These are phyloP conservation scores for Psilanteris sp. DNA, from an alignment of 1,140 invertebrate species.

Conservation along the genomic window DNA sequence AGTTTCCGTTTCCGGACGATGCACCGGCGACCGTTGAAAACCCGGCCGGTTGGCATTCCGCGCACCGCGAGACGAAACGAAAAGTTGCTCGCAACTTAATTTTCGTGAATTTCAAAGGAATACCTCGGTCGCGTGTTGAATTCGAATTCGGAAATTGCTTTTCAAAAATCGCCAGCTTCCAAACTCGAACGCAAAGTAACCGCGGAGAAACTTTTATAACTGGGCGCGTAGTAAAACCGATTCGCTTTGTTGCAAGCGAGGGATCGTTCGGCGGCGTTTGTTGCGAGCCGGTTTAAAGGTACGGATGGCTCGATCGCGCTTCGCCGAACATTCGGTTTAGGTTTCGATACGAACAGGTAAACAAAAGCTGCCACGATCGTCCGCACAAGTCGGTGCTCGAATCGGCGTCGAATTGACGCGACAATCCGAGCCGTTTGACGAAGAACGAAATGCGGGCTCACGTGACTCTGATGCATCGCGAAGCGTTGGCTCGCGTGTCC, in stretches of 20 bases:
- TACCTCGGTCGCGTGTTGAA: background rate
- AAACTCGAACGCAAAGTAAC: conserved; percentile 5
- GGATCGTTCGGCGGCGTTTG: too few relatives aligned
- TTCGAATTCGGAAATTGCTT: conserved; percentile 6
- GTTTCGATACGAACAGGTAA: too few relatives aligned
- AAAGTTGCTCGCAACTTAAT: conserved; percentile 4
- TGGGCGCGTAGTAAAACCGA: background rate
- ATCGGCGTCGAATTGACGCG: too few relatives aligned
- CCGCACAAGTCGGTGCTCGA: too few relatives aligned
- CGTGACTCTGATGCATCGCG: too few relatives aligned
- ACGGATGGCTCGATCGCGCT: too few relatives aligned
- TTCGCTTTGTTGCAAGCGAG: background rate
- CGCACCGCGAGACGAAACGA: background rate
- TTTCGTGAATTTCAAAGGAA: conserved; percentile 17
- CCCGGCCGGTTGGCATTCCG: conserved; percentile 19
- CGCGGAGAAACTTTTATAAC: conserved; percentile 3
- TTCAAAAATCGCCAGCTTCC: conserved; percentile 12
- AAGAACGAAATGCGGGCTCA: too few relatives aligned
- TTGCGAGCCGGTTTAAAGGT: too few relatives aligned
- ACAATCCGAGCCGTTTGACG: too few relatives aligned
- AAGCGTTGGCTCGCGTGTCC: too few relatives aligned
- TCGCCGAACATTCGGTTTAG: too few relatives aligned
- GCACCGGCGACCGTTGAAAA: conserved; percentile 16
- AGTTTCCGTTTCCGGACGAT: conserved; percentile 21
- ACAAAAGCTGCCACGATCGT: too few relatives aligned